Conservation (phyloP, 2,797 vertebrate genomes). For the Chaetophractus vellerosus region DNA sequence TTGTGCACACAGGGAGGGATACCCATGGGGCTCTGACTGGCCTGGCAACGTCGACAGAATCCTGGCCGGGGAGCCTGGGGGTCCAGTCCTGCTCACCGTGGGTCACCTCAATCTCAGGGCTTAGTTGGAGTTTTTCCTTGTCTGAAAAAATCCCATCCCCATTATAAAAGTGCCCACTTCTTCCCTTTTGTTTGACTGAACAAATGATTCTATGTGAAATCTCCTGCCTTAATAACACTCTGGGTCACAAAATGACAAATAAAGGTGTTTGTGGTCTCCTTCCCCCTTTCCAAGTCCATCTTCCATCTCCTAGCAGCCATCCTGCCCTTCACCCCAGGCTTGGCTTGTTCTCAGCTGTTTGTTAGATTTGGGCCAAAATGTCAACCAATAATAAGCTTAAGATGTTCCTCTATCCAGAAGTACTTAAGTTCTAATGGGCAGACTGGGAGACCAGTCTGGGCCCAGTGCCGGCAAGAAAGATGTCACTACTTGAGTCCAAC, state of each 20-base stretch:
- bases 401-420: background rate
- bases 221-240: background rate
- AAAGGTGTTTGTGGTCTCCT: background rate
- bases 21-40: background rate
- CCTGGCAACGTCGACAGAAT: background rate
- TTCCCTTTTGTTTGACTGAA: background rate
- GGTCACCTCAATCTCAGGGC: background rate
- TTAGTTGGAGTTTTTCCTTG: background rate
- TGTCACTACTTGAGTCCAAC: conserved; percentile 91
- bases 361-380: background rate
- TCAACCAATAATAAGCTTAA: background rate
- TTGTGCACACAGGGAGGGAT: background rate
- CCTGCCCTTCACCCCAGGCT: background rate
- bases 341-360: background rate
- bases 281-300: background rate
- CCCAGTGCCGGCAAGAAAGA: no score
- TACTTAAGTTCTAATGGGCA: background rate
- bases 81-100: background rate
- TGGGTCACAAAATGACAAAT: background rate
- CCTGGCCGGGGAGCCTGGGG: fast-evolving
- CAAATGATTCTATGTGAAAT: background rate
- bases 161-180: background rate
- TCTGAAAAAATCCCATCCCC: background rate
- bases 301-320: background rate
- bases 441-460: background rate